phyloP scores from a whole-genome alignment of 2,113 vertebrate genomes.

The Scolopax mira region DNA sequence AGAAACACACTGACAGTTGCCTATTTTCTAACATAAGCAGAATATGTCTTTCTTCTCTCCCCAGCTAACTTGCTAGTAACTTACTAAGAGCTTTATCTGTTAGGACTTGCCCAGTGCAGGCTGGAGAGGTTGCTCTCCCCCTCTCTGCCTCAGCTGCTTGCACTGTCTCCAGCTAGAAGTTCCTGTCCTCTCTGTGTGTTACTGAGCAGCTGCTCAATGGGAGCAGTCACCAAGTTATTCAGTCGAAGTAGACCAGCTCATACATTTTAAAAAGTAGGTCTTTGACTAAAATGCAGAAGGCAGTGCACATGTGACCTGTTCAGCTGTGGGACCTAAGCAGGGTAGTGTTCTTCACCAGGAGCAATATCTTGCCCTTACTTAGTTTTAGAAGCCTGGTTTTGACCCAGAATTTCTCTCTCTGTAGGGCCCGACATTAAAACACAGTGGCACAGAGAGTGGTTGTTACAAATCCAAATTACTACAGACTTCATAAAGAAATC shows the following conservation, averaged over 20 bases:
- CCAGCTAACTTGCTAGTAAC: background rate
- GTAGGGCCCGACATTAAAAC: background rate
- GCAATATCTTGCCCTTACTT: background rate
- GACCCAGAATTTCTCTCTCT: background rate
- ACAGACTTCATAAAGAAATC: background rate
- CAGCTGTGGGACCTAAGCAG: background rate
- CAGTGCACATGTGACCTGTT: background rate
- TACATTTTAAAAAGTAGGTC: background rate
- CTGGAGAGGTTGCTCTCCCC: background rate
- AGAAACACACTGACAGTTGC: background rate
- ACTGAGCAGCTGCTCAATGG: fast-evolving
- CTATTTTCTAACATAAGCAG: background rate
- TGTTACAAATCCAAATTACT: background rate
- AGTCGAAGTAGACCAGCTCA: background rate
- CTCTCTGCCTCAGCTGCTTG: background rate
- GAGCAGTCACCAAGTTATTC: background rate
- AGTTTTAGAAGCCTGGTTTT: background rate
- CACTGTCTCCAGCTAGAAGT: background rate
- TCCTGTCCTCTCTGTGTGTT: background rate
- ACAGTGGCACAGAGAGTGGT: background rate
- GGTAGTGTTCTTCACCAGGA: background rate
- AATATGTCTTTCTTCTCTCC: background rate
- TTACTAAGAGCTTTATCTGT: background rate
- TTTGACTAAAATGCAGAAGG: background rate
- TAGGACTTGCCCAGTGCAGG: background rate